Conservation (phyloP, 2,113 vertebrate genomes). For the Propithecus coquereli region DNA sequence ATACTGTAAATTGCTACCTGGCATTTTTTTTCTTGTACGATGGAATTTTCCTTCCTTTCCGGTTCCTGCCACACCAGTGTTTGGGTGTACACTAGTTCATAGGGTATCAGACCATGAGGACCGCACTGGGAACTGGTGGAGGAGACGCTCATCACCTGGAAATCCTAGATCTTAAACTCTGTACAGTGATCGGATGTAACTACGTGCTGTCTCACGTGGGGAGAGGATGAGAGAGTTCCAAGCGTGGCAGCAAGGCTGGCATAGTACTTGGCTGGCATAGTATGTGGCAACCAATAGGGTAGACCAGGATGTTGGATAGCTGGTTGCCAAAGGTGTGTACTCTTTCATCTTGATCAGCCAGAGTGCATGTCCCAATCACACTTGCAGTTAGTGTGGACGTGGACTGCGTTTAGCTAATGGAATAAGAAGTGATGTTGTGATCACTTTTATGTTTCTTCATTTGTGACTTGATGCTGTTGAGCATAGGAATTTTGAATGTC, state of each 20-base stretch:
- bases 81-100: background rate
- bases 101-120: no score
- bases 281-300: background rate
- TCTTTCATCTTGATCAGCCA: background rate
- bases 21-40: background rate
- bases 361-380: background rate
- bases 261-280: rapidly evolving
- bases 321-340: background rate
- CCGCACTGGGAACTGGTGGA: background rate
- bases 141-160: no score
- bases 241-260: no score
- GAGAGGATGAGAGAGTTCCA: background rate
- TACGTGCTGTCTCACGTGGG: rapidly evolving
- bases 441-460: no score
- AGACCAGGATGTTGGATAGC: background rate
- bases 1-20: background rate
- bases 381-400: background rate
- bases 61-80: background rate
- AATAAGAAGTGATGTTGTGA: no score
- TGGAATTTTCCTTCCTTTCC: background rate
- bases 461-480: background rate
- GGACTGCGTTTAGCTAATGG: background rate
- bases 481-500: background rate
- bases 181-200: background rate
- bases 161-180: background rate